Percentiles rank a stretch among this genome's conserved stretches.
Conservation (phyloP, 1,140 invertebrate genomes). For the Megathymus violae region DNA sequence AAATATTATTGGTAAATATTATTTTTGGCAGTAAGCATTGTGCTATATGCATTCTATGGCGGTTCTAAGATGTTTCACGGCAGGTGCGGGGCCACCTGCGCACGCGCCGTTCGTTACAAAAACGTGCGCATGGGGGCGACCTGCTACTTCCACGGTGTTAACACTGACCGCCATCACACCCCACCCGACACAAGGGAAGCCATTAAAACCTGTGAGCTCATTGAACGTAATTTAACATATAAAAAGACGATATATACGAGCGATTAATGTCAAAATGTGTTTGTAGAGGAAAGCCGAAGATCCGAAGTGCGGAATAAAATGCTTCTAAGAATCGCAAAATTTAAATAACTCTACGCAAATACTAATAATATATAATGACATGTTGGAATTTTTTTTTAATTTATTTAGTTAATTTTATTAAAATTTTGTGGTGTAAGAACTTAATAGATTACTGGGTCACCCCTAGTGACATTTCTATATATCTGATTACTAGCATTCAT, state of each 20-base stretch:
- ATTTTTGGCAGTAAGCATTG: slow-evolving; percentile 35
- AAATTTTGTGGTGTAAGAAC: no score
- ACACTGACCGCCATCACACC: slow-evolving; percentile 33
- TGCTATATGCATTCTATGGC: slow-evolving; percentile 60
- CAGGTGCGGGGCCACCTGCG: slow-evolving; percentile 76
- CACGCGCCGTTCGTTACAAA: slow-evolving; percentile 76
- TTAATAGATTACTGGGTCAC: no score
- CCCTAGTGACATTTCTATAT: no score
- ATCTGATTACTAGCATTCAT: no score
- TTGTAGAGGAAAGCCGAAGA: slow-evolving; percentile 15
- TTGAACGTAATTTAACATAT: slow-evolving; percentile 21
- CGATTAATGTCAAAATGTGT: slow-evolving; percentile 7
- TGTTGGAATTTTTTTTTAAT: no score
- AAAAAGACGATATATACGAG: slow-evolving; percentile 3
- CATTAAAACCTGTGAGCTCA: slow-evolving; percentile 52
- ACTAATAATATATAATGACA: no score
- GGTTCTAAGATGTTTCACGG: slow-evolving; percentile 55
- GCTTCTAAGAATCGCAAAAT: no score
- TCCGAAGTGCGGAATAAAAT: no score
- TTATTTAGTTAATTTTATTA: no score
- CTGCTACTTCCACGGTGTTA: background rate
- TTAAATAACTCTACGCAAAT: no score
- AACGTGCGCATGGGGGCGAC: slow-evolving; percentile 48
- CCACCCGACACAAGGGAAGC: slow-evolving; percentile 62
- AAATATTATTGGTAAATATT: no score